Evolutionary conservation across 1,140 invertebrate genomes (phyloP).

Genomic region (Caenorhabditis inopinata): DNA sequence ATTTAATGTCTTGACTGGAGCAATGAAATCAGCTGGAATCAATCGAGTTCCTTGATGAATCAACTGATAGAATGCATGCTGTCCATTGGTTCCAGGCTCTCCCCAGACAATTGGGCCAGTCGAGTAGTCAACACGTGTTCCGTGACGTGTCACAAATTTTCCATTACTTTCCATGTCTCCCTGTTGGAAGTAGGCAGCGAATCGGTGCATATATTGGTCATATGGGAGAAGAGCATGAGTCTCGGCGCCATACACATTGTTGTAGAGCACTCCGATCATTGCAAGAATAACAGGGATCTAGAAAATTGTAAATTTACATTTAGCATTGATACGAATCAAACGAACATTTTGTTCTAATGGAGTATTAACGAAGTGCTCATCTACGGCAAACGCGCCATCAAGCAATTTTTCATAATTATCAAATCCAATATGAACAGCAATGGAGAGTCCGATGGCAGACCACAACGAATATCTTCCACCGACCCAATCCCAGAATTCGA

Average conservation of each 20-base stretch:
- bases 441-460: conserved; percentile 96
- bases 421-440: conserved; percentile 83
- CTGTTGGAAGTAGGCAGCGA: conserved; percentile 99
- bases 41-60: conserved; percentile 86
- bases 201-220: conserved; percentile 95
- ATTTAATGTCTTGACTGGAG: conserved; percentile 87
- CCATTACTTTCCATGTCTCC: conserved; percentile 99
- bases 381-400: conserved; percentile 86
- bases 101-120: conserved; percentile 93
- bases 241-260: conserved; percentile 90
- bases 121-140: conserved; percentile 76
- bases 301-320: conserved; percentile 58
- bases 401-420: conserved; percentile 91
- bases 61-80: conserved; percentile 95
- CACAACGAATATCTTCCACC: conserved; percentile 90
- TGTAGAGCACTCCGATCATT: conserved; percentile 91
- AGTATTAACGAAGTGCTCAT: conserved; percentile 85
- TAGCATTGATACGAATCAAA: background rate
- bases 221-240: conserved; percentile 94
- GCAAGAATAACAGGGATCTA: conserved; percentile 93
- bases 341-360: conserved; percentile 91
- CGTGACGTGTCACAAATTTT: conserved; percentile 76
- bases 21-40: conserved; percentile 95
- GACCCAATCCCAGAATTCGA: conserved; percentile 99
- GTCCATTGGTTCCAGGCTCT: conserved; percentile 98